Percentiles rank a stretch among this genome's conserved stretches.
Conservation (phyloP, 1,140 invertebrate species). For the Cherax destructor region DNA sequence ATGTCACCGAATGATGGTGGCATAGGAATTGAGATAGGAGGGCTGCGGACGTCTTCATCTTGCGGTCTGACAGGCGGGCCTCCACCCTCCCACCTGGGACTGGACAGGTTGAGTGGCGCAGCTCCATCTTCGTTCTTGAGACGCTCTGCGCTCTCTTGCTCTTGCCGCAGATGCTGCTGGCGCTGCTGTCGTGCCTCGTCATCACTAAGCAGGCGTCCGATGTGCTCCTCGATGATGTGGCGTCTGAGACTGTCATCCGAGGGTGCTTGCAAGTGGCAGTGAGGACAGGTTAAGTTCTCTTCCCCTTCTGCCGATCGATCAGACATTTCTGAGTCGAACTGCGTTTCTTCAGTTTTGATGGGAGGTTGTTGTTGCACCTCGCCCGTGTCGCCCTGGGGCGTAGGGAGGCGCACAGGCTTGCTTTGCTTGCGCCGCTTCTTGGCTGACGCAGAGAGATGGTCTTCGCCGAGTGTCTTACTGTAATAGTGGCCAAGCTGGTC, state of each 20-base stretch:
- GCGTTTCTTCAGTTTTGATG: slow-evolving; percentile 49
- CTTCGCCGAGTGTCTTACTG: slow-evolving; percentile 36
- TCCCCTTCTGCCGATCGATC: slow-evolving; percentile 57
- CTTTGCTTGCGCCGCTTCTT: slow-evolving; percentile 76
- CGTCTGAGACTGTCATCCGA: slow-evolving; percentile 57
- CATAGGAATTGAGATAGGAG: slow-evolving; percentile 67
- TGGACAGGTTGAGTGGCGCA: slow-evolving; percentile 66
- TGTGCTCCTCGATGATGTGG: slow-evolving; percentile 70
- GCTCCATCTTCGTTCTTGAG: slow-evolving; percentile 44
- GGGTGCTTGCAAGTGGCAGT: slow-evolving; percentile 59
- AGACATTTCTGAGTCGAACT: slow-evolving; percentile 54
- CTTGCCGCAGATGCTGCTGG: slow-evolving; percentile 34
- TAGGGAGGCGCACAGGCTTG: slow-evolving; percentile 74
- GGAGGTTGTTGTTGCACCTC: slow-evolving; percentile 67
- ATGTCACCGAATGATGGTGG: slow-evolving; percentile 70
- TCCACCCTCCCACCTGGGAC: slow-evolving; percentile 65
- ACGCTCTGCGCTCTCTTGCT: slow-evolving; percentile 18
- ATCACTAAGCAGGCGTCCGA: slow-evolving; percentile 65
- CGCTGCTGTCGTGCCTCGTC: slow-evolving; percentile 29
- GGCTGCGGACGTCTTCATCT: slow-evolving; percentile 51
- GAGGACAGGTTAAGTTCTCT: slow-evolving; percentile 60
- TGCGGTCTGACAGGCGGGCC: slow-evolving; percentile 32
- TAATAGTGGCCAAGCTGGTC: slow-evolving; percentile 58
- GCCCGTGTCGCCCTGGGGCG: slow-evolving; percentile 74
- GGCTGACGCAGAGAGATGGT: slow-evolving; percentile 55